Percentiles rank a stretch among this genome's conserved stretches.
Evolutionary conservation across 2,888 invertebrate genomes (phyloP).

Genomic region (Hedya salicella): DNA sequence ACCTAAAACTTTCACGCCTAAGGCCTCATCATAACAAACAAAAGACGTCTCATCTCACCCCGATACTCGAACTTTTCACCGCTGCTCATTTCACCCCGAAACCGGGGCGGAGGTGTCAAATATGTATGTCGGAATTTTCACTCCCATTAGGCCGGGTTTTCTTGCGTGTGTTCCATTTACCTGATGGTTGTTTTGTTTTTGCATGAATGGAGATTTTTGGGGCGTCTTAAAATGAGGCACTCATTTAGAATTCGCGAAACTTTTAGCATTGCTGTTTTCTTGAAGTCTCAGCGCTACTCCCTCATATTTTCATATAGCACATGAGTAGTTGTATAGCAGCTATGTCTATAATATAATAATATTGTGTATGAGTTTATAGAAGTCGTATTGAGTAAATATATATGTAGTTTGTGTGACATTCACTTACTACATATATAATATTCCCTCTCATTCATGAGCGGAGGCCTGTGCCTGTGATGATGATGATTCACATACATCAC

Average conservation of each 20-base stretch:
- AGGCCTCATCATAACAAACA: too few species aligned
- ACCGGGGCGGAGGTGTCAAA: slow-evolving; percentile 38
- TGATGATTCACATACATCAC: too few species aligned
- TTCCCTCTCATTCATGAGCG: too few species aligned
- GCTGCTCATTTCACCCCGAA: slow-evolving; percentile 14
- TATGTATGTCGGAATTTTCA: slow-evolving; percentile 41
- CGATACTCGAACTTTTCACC: slow-evolving; percentile 28
- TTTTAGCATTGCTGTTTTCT: not conserved
- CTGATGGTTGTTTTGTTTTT: slow-evolving; percentile 53
- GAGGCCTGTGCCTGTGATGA: too few species aligned
- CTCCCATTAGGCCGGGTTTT: slow-evolving; percentile 46
- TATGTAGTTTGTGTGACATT: too few species aligned
- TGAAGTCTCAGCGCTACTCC: not conserved
- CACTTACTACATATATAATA: too few species aligned
- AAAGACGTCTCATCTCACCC: not conserved
- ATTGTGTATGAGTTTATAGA: too few species aligned
- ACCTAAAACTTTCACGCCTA: too few species aligned
- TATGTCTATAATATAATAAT: too few species aligned
- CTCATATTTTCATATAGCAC: too few species aligned
- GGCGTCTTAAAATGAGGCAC: slow-evolving; percentile 18
- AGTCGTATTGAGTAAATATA: too few species aligned
- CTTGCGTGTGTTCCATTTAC: slow-evolving; percentile 59
- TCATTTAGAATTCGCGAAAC: not conserved
- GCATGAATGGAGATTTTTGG: slow-evolving; percentile 37
- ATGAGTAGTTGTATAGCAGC: too few species aligned